phyloP scores from a whole-genome alignment of 2,797 vertebrate genomes.

The Malurus splendens region DNA sequence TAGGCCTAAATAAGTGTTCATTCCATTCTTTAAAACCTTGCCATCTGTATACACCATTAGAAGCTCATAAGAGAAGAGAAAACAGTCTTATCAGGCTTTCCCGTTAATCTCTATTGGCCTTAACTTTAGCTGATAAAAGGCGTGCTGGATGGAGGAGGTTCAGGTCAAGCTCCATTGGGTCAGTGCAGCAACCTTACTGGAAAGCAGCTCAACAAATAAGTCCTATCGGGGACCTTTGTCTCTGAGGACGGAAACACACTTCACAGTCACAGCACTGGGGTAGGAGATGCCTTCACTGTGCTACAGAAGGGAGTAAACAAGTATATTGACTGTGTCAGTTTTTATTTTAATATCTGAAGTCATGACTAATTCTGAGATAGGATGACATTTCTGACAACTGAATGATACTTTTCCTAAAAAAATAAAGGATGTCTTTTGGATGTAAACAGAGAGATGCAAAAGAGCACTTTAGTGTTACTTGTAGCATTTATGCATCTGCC shows the following conservation, averaged over 20 bases:
- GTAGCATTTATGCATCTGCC: conserved; percentile 35
- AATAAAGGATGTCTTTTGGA: conserved; percentile 58
- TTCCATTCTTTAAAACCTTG: conserved; percentile 76
- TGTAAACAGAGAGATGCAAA: conserved; percentile 62
- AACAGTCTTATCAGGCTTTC: conserved; percentile 84
- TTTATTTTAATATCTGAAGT: conserved; percentile 71
- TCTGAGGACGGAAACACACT: conserved; percentile 5
- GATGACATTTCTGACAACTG: conserved; percentile 70
- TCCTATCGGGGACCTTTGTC: conserved; percentile 34
- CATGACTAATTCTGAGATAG: conserved; percentile 57
- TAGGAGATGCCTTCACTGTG: neutral
- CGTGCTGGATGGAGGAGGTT: conserved; percentile 68
- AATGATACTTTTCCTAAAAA: conserved; percentile 54
- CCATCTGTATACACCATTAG: conserved; percentile 87
- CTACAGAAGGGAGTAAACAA: conserved; percentile 17
- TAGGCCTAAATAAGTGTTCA: conserved; percentile 59
- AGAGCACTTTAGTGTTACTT: conserved; percentile 57
- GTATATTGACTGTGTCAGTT: conserved; percentile 55
- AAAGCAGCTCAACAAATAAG: conserved; percentile 37
- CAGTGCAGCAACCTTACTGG: conserved; percentile 64
- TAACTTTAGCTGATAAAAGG: conserved; percentile 86
- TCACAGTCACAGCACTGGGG: neutral
- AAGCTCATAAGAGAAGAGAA: conserved; percentile 83
- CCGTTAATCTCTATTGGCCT: conserved; percentile 88
- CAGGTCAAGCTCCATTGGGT: conserved; percentile 66